phyloP scores from a whole-genome alignment of 2,113 vertebrate species.

The Ranitomeya variabilis region DNA sequence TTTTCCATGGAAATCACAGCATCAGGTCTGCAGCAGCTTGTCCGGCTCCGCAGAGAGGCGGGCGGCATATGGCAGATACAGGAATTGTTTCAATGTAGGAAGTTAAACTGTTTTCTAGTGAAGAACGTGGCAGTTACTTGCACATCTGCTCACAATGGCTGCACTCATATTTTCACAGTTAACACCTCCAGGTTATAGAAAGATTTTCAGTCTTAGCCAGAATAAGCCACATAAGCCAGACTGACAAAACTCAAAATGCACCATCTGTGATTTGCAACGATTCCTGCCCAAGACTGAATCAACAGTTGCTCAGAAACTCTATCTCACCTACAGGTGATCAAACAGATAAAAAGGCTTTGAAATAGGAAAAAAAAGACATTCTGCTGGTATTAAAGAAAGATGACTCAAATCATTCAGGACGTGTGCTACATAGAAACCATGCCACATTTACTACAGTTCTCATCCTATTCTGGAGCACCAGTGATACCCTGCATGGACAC shows the following conservation, averaged over 20 bases:
- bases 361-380: background rate
- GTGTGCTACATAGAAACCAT: no score
- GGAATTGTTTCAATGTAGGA: slow-evolving; percentile 32
- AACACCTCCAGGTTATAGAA: slow-evolving; percentile 46
- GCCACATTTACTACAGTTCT: no score
- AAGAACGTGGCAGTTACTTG: slow-evolving; percentile 67
- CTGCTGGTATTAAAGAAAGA: background rate
- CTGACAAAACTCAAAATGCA: background rate
- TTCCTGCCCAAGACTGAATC: background rate
- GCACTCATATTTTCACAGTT: slow-evolving; percentile 61
- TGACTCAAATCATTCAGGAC: no score
- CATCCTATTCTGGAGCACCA: no score
- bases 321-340: slow-evolving; percentile 8
- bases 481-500: no score
- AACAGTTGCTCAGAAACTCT: background rate
- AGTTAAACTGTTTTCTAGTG: slow-evolving; percentile 64
- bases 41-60: background rate
- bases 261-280: slow-evolving; percentile 42
- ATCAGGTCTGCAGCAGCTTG: background rate
- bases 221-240: background rate
- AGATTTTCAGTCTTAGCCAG: slow-evolving; percentile 1
- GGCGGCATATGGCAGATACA: slow-evolving; percentile 51
- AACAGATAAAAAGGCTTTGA: background rate
- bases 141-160: slow-evolving; percentile 68
- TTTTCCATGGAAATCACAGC: slow-evolving; percentile 43